Conservation (phyloP, 2,113 vertebrate genomes). For the Elachura formosa region DNA sequence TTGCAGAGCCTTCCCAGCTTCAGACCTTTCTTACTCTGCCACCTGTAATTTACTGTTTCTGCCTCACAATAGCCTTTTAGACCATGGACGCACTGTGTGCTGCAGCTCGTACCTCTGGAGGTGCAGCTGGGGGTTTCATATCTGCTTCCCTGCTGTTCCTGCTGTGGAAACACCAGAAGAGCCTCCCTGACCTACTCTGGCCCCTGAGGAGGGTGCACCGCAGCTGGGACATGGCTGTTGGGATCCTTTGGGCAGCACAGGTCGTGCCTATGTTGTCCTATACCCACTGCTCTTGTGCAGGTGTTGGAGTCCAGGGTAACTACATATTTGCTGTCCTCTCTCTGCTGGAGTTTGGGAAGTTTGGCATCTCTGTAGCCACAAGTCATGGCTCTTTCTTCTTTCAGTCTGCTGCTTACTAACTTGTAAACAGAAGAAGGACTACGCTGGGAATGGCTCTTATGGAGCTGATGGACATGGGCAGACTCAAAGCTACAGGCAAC, state of each 20-base stretch:
- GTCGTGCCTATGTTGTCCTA: neutral
- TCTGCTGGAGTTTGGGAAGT: neutral
- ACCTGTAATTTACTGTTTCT: neutral
- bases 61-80: neutral
- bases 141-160: neutral
- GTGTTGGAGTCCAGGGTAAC: neutral
- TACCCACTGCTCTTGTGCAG: neutral
- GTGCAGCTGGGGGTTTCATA: neutral
- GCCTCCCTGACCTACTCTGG: neutral
- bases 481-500: neutral
- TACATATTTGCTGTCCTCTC: neutral
- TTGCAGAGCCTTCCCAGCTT: neutral
- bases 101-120: neutral
- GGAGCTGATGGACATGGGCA: neutral
- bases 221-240: neutral
- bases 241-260: neutral
- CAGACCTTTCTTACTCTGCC: neutral
- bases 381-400: neutral
- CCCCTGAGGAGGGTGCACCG: neutral
- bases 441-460: neutral
- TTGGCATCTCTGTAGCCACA: neutral
- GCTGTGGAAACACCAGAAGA: neutral
- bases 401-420: neutral
- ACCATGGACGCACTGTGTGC: neutral
- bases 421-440: neutral